Conservation (phyloP, 1,140 invertebrate species). For the Lanistes nyassanus region DNA sequence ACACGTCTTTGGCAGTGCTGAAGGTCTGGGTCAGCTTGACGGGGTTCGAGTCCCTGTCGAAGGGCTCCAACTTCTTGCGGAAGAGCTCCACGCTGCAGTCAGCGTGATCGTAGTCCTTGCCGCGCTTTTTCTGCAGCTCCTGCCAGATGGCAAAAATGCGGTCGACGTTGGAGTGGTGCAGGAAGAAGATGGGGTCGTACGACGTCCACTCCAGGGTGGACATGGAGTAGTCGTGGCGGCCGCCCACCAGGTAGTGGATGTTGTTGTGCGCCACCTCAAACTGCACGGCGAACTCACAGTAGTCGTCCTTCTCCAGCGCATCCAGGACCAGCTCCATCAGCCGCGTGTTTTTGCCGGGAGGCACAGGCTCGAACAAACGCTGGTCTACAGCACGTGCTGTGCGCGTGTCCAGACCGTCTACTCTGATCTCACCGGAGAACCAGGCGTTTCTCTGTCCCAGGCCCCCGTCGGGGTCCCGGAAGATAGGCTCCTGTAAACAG, state of each 20-base stretch:
- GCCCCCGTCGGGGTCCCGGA: constrained; percentile 6
- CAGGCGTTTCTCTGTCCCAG: constrained; percentile 11
- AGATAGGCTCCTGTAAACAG: neutral
- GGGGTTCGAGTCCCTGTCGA: constrained; percentile 23
- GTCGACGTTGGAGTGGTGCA: constrained; percentile 42
- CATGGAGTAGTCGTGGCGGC: constrained; percentile 34
- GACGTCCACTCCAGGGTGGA: constrained; percentile 40
- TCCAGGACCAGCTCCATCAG: constrained; percentile 17
- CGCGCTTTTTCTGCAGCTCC: constrained; percentile 30
- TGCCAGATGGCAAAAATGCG: constrained; percentile 34
- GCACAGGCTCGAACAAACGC: constrained; percentile 32
- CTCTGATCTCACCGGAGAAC: constrained; percentile 23
- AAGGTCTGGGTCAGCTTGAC: constrained; percentile 21
- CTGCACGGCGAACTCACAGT: constrained; percentile 43
- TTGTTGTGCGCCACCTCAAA: constrained; percentile 42
- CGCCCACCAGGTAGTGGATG: constrained; percentile 43
- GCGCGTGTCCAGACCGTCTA: constrained; percentile 4
- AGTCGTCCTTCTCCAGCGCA: constrained; percentile 41
- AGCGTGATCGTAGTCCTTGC: constrained; percentile 19
- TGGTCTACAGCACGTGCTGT: constrained; percentile 40
- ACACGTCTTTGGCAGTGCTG: constrained; percentile 21
- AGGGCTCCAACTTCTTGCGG: constrained; percentile 18
- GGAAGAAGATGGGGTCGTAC: constrained; percentile 43
- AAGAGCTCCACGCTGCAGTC: constrained; percentile 32
- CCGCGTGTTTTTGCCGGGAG: neutral